These are phyloP conservation scores for Heliconius nattereri DNA, from an alignment of 1,140 invertebrate genomes.

Conservation along the genomic window DNA sequence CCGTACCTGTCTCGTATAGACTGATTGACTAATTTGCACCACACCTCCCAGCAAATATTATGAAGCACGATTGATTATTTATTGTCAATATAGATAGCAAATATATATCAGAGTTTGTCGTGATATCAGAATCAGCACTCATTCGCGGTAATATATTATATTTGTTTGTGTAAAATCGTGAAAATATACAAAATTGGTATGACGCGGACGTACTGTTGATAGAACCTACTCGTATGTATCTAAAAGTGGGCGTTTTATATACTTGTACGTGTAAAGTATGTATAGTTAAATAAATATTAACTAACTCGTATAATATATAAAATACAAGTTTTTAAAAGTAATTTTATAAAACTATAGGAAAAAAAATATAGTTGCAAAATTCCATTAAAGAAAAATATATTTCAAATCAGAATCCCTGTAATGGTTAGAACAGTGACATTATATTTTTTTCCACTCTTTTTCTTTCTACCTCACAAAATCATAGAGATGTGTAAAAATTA, in stretches of 20 bases:
- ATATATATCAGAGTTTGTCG: constrained; percentile 57
- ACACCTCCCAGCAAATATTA: constrained; percentile 53
- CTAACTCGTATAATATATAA: background rate
- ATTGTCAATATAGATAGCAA: constrained; percentile 51
- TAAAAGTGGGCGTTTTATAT: constrained; percentile 16
- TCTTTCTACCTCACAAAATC: no score
- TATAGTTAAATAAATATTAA: background rate
- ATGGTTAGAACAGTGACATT: no score
- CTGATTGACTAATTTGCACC: constrained; percentile 53
- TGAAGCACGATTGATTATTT: constrained; percentile 55
- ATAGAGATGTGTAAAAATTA: no score
- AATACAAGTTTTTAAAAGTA: background rate
- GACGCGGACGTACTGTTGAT: background rate
- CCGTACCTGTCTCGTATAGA: background rate
- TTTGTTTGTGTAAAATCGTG: constrained; percentile 22
- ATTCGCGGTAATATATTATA: constrained; percentile 26
- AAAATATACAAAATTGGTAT: constrained; percentile 27
- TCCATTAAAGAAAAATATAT: no score
- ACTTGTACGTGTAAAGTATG: background rate
- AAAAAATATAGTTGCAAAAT: no score
- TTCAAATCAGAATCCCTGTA: no score
- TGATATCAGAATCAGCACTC: constrained; percentile 48
- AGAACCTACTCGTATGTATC: background rate
- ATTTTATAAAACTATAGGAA: no score
- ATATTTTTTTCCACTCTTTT: no score